These are phyloP conservation scores for Drosophila prostipennis DNA, from an alignment of 2,888 invertebrate species.

Conservation along the genomic window DNA sequence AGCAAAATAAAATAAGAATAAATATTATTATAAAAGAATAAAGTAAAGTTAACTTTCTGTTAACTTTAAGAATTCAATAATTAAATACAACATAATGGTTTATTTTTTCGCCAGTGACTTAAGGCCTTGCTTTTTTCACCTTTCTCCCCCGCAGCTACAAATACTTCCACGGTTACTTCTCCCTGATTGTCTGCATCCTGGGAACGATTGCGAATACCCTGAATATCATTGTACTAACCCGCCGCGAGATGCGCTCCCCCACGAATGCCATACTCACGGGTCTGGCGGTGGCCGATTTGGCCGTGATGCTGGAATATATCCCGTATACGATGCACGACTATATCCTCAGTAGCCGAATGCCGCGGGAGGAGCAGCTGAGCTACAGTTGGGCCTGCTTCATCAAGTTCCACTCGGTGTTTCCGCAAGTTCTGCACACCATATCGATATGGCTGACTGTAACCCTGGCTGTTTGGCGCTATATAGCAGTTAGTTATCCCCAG, in stretches of 20 bases:
- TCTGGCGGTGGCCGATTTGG: slow-evolving; percentile 94
- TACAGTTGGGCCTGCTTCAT: slow-evolving; percentile 94
- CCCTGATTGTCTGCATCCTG: slow-evolving; percentile 93
- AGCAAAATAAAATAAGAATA: too few relatives aligned
- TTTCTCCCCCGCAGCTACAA: slow-evolving; percentile 86
- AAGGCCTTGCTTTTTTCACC: neutral
- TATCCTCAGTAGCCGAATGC: slow-evolving; percentile 85
- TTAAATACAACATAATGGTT: too few relatives aligned
- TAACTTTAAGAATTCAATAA: too few relatives aligned
- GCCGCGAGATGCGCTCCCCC: slow-evolving; percentile 95
- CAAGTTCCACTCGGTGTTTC: slow-evolving; percentile 94
- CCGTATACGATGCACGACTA: slow-evolving; percentile 94
- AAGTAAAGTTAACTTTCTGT: too few relatives aligned
- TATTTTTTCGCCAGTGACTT: too few relatives aligned
- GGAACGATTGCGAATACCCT: slow-evolving; percentile 96
- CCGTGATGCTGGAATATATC: slow-evolving; percentile 98
- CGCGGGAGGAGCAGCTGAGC: slow-evolving; percentile 85
- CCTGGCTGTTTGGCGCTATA: slow-evolving; percentile 96
- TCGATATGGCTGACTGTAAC: slow-evolving; percentile 97
- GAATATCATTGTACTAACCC: slow-evolving; percentile 95
- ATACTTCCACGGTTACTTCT: slow-evolving; percentile 92
- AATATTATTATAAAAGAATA: too few relatives aligned
- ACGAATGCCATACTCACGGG: slow-evolving; percentile 96
- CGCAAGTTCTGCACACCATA: slow-evolving; percentile 94
- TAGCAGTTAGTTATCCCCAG: slow-evolving; percentile 93